These are phyloP conservation scores for Venturia canescens DNA, from an alignment of 1,140 invertebrate species.

Conservation along the genomic window DNA sequence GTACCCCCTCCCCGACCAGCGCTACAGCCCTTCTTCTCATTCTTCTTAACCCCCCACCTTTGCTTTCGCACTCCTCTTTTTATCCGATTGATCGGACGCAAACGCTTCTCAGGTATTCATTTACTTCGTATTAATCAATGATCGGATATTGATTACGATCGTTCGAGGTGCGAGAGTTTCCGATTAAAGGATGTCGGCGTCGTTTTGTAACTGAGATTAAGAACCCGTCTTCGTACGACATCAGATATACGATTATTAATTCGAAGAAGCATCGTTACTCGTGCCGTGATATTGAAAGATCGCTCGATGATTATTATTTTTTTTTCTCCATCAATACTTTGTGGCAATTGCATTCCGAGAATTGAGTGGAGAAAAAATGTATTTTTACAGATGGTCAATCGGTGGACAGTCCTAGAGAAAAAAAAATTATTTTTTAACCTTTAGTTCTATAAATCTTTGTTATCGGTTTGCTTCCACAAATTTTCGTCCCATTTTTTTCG, in stretches of 20 bases:
- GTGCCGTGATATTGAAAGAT: background rate
- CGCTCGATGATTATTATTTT: background rate
- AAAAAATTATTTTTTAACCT: background rate
- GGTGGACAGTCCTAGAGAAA: background rate
- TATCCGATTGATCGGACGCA: background rate
- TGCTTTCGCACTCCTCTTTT: background rate
- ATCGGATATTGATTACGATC: slow-evolving; percentile 71
- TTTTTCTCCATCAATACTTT: background rate
- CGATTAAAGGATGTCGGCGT: background rate
- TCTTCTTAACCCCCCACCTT: slow-evolving; percentile 9
- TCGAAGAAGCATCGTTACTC: background rate
- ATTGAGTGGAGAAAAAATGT: background rate
- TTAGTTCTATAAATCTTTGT: background rate
- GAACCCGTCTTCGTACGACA: slow-evolving; percentile 39
- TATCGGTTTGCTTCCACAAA: too few relatives aligned
- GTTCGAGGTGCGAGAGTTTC: slow-evolving; percentile 38
- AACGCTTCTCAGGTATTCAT: slow-evolving; percentile 72
- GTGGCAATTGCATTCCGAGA: background rate
- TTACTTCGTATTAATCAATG: slow-evolving; percentile 75
- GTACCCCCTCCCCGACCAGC: slow-evolving; percentile 37
- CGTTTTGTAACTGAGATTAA: slow-evolving; percentile 31
- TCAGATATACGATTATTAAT: slow-evolving; percentile 27
- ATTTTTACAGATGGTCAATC: background rate
- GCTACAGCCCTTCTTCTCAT: slow-evolving; percentile 42
- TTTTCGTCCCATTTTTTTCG: too few relatives aligned